phyloP scores from a whole-genome alignment of 1,140 invertebrate species.

The Wasmannia auropunctata region DNA sequence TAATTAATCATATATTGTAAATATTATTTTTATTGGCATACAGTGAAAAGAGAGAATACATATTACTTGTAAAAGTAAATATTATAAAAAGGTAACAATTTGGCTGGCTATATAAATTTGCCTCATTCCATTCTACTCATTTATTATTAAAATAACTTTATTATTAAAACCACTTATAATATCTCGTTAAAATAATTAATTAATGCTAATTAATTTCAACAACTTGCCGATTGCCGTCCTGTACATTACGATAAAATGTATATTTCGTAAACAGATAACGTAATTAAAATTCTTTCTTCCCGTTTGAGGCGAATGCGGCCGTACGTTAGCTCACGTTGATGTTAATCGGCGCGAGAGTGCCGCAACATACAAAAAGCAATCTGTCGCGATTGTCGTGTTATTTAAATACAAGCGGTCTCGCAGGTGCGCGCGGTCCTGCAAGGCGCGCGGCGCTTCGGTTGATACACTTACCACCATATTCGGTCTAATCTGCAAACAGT shows the following conservation, averaged over 20 bases:
- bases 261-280: background rate
- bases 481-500: constrained; percentile 60
- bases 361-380: background rate
- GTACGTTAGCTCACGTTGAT: background rate
- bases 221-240: background rate
- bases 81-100: background rate
- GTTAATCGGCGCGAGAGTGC: background rate
- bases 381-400: background rate
- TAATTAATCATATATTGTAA: background rate
- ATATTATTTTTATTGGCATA: background rate
- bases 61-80: background rate
- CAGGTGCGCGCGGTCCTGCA: background rate
- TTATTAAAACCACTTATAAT: background rate
- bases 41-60: background rate
- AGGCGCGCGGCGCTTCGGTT: constrained; percentile 38
- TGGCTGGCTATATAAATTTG: background rate
- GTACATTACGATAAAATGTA: background rate
- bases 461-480: constrained; percentile 61
- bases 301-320: background rate
- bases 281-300: background rate
- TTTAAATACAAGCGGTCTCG: constrained; percentile 20
- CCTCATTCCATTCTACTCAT: background rate
- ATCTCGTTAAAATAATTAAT: background rate
- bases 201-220: background rate
- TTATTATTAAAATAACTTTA: background rate